A percentile compares a stretch with the other conserved stretches of the same genome.
These are phyloP conservation scores for Eupithecia vulgata DNA, from an alignment of 2,888 invertebrate species.

Conservation along the genomic window DNA sequence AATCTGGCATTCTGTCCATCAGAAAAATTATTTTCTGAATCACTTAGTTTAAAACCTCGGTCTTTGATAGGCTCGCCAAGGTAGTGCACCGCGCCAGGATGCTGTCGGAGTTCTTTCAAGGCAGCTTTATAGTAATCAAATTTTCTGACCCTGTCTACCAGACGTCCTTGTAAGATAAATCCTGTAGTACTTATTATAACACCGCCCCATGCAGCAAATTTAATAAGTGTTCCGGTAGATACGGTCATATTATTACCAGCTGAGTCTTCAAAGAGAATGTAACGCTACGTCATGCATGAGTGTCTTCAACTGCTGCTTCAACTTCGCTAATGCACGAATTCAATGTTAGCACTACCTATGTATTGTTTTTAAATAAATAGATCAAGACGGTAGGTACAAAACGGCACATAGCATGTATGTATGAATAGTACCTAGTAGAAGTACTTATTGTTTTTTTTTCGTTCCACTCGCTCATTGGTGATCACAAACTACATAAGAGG, in stretches of 20 bases:
- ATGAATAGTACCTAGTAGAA: too few species aligned
- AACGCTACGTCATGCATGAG: too few species aligned
- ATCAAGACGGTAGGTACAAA: too few species aligned
- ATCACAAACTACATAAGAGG: too few species aligned
- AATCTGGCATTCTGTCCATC: constrained; percentile 84
- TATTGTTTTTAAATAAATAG: too few species aligned
- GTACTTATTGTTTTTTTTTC: too few species aligned
- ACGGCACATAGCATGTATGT: too few species aligned
- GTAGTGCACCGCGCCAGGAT: constrained; percentile 85
- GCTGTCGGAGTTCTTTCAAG: constrained; percentile 80
- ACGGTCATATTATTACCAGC: constrained; percentile 54
- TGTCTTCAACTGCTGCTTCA: too few species aligned
- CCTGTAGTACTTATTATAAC: constrained; percentile 82
- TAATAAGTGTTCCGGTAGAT: constrained; percentile 83
- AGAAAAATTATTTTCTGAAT: constrained; percentile 78
- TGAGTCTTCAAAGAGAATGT: background rate
- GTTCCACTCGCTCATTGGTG: too few species aligned
- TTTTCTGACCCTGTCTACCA: constrained; percentile 82
- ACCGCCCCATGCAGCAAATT: constrained; percentile 87
- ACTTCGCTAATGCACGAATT: too few species aligned
- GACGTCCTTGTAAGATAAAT: constrained; percentile 75
- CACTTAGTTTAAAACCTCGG: constrained; percentile 84
- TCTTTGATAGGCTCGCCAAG: constrained; percentile 90
- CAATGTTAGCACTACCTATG: too few species aligned
- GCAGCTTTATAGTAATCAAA: constrained; percentile 87